Base-by-base conservation (phyloP, 1,140 invertebrate genomes). In the Rhyacophila brunnea region DNA sequence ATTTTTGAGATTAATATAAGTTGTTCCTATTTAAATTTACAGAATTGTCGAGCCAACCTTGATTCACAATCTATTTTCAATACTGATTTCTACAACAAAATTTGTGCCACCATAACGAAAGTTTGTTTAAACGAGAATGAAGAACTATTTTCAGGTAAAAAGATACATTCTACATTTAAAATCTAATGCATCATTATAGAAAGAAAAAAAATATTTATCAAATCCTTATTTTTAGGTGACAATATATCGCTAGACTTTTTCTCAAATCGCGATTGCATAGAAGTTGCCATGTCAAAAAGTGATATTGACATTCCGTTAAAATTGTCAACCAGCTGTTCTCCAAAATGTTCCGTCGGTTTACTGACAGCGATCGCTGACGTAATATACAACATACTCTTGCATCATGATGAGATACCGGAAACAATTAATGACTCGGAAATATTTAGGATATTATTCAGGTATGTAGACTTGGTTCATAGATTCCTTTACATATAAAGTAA, bases 401-500 rank as follows among this genome's bases (percentile, higher is more conserved):
- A 38, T 38, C 9, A 28, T 43, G 40, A 60, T 38, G 32, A 64
- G 7, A 32, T 60, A 17, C 53, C 58, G 28, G 43, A 53, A 19
- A 10, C 18, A n/a, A 47, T 64, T 40, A 18, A 36, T 9, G 49
- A 46, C n/a, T 49, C 54, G 20, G 58, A 34, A 34, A 48, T 58
- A 6, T 58, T 64, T 19, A 64, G 55, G 44, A 60, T 64, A 32
- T 45, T 64, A 51, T 64, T 64, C 35, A 59, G 57, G 62, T 64
- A 56, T 46, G 38, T n/a, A n/a, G 14, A 28, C 6, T 57, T n/a
- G n/a, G n/a, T n/a, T n/a, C n/a, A n/a, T 34, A 42, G n/a, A n/a
- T n/a, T n/a, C n/a, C n/a, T n/a, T n/a, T n/a, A n/a, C n/a, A n/a
- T n/a, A n/a, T n/a, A n/a, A n/a, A n/a, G n/a, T n/a, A n/a, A n/a